phyloP scores from a whole-genome alignment of 1,140 invertebrate species.

The Drosophila funebris region DNA sequence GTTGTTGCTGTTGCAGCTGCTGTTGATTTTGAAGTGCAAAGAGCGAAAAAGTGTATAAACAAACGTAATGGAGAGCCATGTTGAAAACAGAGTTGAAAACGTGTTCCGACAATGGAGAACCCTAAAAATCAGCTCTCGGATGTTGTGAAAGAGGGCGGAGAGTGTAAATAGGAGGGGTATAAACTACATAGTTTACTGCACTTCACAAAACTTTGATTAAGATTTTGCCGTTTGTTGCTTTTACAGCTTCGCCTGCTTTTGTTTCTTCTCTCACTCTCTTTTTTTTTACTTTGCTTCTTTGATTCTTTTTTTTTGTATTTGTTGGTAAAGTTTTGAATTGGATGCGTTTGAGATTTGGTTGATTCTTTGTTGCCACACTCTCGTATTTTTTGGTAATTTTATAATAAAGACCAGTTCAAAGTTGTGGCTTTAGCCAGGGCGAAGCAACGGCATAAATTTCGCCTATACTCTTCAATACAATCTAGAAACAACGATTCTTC shows the following conservation, averaged over 20 bases:
- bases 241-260: conserved; percentile 30
- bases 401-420: conserved; percentile 34
- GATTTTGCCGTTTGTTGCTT: conserved; percentile 73
- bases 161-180: conserved; percentile 6
- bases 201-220: conserved; percentile 80
- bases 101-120: conserved; percentile 37
- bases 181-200: conserved; percentile 80
- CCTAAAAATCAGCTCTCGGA: conserved; percentile 61
- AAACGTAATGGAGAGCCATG: conserved; percentile 73
- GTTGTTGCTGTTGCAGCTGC: conserved; percentile 25
- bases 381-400: conserved; percentile 20
- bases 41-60: conserved; percentile 74
- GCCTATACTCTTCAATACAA: too few species aligned
- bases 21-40: conserved; percentile 78
- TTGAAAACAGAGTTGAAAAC: conserved; percentile 35
- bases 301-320: conserved; percentile 18
- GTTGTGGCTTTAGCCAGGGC: not conserved
- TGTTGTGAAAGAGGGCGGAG: not conserved
- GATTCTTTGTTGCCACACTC: conserved; percentile 28
- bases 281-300: conserved; percentile 21
- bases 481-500: too few species aligned
- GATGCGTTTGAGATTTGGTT: conserved; percentile 28
- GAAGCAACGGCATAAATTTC: not conserved
- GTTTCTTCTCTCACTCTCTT: conserved; percentile 1
- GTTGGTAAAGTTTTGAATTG: conserved; percentile 45